Evolutionary conservation across 2,113 vertebrate genomes (phyloP).

Genomic region (Xiphophorus couchianus): DNA sequence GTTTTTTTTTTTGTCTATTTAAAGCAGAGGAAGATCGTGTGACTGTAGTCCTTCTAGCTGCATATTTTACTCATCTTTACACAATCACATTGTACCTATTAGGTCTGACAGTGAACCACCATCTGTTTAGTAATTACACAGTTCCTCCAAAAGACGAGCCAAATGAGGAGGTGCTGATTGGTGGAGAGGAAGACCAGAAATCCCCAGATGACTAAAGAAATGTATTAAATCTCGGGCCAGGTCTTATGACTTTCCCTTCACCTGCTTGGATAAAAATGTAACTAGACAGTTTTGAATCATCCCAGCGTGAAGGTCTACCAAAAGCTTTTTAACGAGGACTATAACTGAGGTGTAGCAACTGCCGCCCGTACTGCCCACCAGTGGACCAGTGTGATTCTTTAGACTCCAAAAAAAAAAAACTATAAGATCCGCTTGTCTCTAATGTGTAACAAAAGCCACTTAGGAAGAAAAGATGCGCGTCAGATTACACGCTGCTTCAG

Average conservation of each 20-base stretch:
- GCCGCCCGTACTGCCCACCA: conserved; percentile 67
- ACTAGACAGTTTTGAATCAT: conserved; percentile 22
- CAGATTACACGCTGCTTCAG: conserved; percentile 32
- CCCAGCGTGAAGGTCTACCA: conserved; percentile 15
- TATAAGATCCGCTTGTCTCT: background rate
- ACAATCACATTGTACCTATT: conserved; percentile 11
- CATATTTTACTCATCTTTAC: conserved; percentile 3
- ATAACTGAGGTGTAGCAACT: background rate
- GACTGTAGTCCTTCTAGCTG: conserved; percentile 3
- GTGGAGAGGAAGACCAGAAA: conserved; percentile 35
- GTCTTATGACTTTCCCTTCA: conserved; percentile 41
- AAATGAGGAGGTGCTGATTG: conserved; percentile 45
- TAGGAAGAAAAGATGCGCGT: conserved; percentile 21
- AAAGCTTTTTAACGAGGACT: conserved; percentile 3
- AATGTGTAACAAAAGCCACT: conserved; percentile 29
- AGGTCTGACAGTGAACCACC: conserved; percentile 26
- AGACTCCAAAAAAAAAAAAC: conserved; percentile 1
- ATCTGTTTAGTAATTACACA: conserved; percentile 55
- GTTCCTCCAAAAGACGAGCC: conserved; percentile 36
- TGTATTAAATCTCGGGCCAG: conserved; percentile 45
- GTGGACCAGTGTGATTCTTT: conserved; percentile 41
- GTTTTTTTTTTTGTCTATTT: no score
- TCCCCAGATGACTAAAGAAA: conserved; percentile 28
- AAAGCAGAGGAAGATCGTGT: background rate
- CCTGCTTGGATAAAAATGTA: background rate